Conservation (phyloP, 2,113 vertebrate genomes). For the Ammodytes marinus region DNA sequence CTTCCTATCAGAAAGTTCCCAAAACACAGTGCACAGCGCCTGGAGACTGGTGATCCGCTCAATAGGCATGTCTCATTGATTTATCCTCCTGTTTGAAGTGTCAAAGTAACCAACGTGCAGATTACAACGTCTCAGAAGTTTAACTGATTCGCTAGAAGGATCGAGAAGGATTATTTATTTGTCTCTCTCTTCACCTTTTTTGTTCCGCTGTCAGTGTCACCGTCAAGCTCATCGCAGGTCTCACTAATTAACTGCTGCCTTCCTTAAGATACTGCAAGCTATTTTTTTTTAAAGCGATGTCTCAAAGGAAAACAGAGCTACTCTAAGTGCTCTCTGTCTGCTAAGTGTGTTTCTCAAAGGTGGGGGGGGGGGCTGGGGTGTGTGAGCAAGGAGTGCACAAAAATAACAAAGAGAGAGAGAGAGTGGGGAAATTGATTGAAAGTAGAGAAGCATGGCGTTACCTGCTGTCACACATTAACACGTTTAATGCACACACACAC, state of each 20-base stretch:
- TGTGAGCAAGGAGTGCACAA: not conserved
- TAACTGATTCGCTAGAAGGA: constrained; percentile 46
- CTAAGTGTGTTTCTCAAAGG: constrained; percentile 6
- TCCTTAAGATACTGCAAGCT: constrained; percentile 1
- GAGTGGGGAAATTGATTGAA: not conserved
- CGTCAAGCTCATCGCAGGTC: constrained; percentile 31
- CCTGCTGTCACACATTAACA: not conserved
- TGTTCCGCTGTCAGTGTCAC: constrained; percentile 30
- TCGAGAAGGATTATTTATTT: constrained; percentile 16
- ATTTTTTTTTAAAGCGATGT: constrained; percentile 3
- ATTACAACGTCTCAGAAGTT: constrained; percentile 39
- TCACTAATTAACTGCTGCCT: constrained; percentile 26
- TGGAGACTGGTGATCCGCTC: constrained; percentile 47
- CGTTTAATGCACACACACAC: not conserved
- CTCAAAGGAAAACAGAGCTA: constrained; percentile 1
- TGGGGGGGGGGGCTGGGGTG: not conserved
- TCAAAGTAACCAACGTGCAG: constrained; percentile 42
- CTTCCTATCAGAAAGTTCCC: constrained; percentile 68
- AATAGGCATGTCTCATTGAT: constrained; percentile 44
- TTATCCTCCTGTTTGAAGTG: constrained; percentile 36
- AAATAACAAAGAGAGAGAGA: not conserved
- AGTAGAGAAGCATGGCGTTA: not conserved
- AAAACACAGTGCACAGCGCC: constrained; percentile 46
- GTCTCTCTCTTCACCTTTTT: constrained; percentile 29
- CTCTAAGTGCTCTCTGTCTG: not conserved